Evolutionary conservation across 1,140 invertebrate species (phyloP).

Genomic region (Nylanderia fulva): DNA sequence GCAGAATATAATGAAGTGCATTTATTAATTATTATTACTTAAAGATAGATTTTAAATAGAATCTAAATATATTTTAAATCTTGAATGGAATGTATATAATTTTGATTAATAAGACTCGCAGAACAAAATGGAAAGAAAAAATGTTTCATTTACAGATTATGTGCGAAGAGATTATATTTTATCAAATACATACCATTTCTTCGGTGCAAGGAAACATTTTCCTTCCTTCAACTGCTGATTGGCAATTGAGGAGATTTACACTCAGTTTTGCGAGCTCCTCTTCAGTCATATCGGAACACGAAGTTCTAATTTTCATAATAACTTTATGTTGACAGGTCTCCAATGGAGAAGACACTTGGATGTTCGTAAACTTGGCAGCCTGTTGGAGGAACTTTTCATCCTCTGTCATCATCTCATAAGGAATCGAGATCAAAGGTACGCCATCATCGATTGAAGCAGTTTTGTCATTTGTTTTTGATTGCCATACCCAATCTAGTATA

Average conservation of each 20-base stretch:
- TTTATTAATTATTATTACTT: conserved; percentile 9
- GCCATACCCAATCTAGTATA: conserved; percentile 82
- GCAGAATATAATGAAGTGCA: neutral
- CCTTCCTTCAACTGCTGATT: conserved; percentile 88
- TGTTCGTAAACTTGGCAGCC: conserved; percentile 87
- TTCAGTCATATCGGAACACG: conserved; percentile 88
- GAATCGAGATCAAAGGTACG: conserved; percentile 82
- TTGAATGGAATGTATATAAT: neutral
- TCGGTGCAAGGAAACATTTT: conserved; percentile 88
- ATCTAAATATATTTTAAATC: no score
- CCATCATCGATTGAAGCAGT: conserved; percentile 74
- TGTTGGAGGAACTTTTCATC: conserved; percentile 90
- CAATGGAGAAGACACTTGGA: conserved; percentile 87
- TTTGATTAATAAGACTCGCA: neutral
- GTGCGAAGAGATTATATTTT: conserved; percentile 28
- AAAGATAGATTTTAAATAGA: neutral
- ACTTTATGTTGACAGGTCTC: conserved; percentile 90
- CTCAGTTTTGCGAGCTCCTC: conserved; percentile 90
- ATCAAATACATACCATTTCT: conserved; percentile 86
- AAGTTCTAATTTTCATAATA: conserved; percentile 87
- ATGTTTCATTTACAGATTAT: neutral
- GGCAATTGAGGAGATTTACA: conserved; percentile 90
- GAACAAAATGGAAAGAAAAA: conserved; percentile 17
- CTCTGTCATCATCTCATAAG: conserved; percentile 88
- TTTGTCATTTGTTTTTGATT: conserved; percentile 65